phyloP scores from a whole-genome alignment of 2,888 invertebrate genomes.

The Hypercompe scribonia region DNA sequence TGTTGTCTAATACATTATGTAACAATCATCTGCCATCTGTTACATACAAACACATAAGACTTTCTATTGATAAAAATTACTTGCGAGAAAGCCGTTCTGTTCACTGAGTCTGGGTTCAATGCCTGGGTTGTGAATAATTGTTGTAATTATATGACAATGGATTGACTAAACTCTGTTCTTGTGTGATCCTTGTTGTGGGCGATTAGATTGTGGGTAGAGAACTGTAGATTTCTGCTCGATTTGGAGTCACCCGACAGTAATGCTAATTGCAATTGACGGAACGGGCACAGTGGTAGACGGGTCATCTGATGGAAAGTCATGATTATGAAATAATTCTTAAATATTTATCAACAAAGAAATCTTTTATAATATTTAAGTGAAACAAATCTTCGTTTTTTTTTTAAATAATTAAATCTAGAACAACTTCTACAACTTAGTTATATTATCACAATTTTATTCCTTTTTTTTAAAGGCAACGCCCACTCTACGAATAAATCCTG shows the following conservation, averaged over 20 bases:
- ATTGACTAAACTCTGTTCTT: neutral
- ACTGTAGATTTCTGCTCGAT: neutral
- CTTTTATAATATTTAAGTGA: too few species aligned
- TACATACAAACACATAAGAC: conserved; percentile 24
- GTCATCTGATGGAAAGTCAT: too few species aligned
- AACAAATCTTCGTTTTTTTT: too few species aligned
- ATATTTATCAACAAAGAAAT: too few species aligned
- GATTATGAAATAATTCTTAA: too few species aligned
- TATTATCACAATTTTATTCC: too few species aligned
- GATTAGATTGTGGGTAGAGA: neutral
- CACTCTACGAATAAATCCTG: too few species aligned
- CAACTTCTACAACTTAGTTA: too few species aligned
- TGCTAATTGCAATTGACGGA: too few species aligned
- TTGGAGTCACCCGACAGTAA: neutral
- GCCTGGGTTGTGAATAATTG: conserved; percentile 25
- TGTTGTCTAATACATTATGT: neutral
- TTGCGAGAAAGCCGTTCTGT: conserved; percentile 47
- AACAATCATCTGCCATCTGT: conserved; percentile 14
- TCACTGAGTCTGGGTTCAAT: conserved; percentile 40
- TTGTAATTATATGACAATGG: conserved; percentile 21
- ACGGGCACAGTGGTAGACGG: too few species aligned
- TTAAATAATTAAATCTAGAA: too few species aligned
- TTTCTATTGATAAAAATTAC: conserved; percentile 44
- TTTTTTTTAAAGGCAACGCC: too few species aligned
- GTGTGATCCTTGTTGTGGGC: conserved; percentile 9